Percentiles rank a stretch among this genome's conserved stretches.
phyloP scores from a whole-genome alignment of 2,888 invertebrate species.

The Conomelus anceps region DNA sequence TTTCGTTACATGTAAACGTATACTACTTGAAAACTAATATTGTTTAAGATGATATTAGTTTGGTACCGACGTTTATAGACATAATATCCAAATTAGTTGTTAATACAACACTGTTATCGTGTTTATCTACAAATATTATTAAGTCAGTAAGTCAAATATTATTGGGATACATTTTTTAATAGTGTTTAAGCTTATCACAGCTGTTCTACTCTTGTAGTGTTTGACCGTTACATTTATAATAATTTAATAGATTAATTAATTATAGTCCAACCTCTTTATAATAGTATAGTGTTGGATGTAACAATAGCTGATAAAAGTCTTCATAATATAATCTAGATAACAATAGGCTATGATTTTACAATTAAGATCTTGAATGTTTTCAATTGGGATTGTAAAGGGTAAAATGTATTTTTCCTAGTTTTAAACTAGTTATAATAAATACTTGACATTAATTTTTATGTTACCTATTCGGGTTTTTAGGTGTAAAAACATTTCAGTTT shows the following conservation, averaged over 20 bases:
- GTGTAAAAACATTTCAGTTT: too few relatives aligned
- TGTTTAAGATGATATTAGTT: too few relatives aligned
- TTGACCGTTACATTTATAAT: constrained; percentile 13
- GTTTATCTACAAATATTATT: too few relatives aligned
- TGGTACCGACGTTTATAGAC: too few relatives aligned
- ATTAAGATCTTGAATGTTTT: background rate
- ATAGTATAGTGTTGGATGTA: background rate
- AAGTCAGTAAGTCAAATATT: too few relatives aligned
- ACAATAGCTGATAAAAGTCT: background rate
- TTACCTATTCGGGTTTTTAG: too few relatives aligned
- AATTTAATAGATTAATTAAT: background rate
- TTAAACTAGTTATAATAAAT: background rate
- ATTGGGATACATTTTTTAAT: background rate
- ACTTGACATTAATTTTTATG: background rate
- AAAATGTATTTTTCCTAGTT: background rate
- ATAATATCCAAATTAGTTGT: too few relatives aligned
- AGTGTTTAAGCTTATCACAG: background rate
- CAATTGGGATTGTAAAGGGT: background rate
- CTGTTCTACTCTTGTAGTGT: background rate
- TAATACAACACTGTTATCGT: too few relatives aligned
- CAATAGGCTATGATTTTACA: background rate
- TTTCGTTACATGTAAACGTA: too few relatives aligned
- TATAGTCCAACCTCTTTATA: background rate
- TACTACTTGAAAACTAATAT: too few relatives aligned
- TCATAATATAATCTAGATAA: background rate